Evolutionary conservation across 2,113 vertebrate genomes (phyloP), one percentile per base, ranked within the genome.

Genomic region (Copsychus sechellarum): DNA sequence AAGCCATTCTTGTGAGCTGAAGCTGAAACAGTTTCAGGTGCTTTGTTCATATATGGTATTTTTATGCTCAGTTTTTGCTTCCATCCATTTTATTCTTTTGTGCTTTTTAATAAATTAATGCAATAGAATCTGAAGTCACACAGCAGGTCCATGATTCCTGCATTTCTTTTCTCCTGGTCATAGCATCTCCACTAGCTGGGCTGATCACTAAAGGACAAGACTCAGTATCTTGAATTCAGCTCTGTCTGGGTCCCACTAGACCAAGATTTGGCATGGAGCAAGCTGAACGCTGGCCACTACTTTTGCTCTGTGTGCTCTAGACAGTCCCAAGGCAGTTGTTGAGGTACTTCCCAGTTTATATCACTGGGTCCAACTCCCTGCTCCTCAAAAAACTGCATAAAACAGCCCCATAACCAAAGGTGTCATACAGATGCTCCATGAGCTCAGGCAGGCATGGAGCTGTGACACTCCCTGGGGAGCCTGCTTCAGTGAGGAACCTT

Each of bases 61-160:
- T 61, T 81, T 72, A 65, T 43, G 18, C 31, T 62, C 16, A 19
- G 7, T 53, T 87, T 79, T n/a, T 76, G 8, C 48, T 94, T 78
- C 61, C 23, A 40, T 33, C 57, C 15, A 3, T 69, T 69, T 91
- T 60, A 24, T 67, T 88, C 2, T 66, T 45, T 29, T 48, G 17
- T 64, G 8, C 21, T 78, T 38, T 67, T 76, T n/a, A 69, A 12
- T 36, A 64, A 54, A 73, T 8, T n/a, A 15, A 25, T n/a, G 17
- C 8, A 65, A 82, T 47, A 23, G 14, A 66, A 57, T 57, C 15
- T 62, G 50, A 95, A 77, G 47, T 47, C n/a, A 50, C 21, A 45
- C 9, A 23, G 31, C 26, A 73, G 33, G 25, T 56, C 21, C 6
- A 1, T 3, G 5, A 36, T 42, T 11, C 38, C 17, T 1, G 0